phyloP scores from a whole-genome alignment of 2,113 vertebrate genomes.

The Rhegmatorhina hoffmannsi region DNA sequence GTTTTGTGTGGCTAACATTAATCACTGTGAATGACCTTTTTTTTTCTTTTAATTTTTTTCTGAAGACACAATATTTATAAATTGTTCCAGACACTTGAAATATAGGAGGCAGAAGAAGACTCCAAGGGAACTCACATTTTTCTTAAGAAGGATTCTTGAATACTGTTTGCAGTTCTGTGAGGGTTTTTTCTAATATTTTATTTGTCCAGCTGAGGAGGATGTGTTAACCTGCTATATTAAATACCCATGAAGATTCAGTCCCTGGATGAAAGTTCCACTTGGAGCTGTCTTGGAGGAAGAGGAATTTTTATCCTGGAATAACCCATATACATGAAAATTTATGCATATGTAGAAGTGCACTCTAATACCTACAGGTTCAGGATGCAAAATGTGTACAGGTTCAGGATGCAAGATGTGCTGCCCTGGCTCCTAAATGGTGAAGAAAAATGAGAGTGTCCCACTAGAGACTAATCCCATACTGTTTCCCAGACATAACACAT shows the following conservation, averaged over 20 bases:
- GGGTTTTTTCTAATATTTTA: background rate
- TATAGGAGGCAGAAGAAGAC: background rate
- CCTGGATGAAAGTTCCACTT: background rate
- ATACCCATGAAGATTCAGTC: background rate
- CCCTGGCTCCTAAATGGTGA: background rate
- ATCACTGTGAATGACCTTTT: background rate
- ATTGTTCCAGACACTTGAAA: background rate
- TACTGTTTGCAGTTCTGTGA: background rate
- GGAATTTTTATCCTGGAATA: background rate
- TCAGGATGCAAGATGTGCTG: background rate
- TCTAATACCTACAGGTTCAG: background rate
- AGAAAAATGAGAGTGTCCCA: background rate
- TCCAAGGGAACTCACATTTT: background rate
- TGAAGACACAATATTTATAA: background rate
- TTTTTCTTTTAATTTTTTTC: background rate
- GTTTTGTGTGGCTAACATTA: background rate
- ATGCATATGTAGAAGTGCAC: background rate
- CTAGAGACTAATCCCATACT: background rate
- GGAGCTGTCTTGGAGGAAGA: background rate
- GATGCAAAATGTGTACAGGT: background rate
- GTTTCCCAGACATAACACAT: background rate
- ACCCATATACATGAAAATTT: background rate
- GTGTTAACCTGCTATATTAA: background rate
- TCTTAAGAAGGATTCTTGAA: background rate
- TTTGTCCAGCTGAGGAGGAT: background rate